phyloP scores from a whole-genome alignment of 1,140 invertebrate species.

The Drosophila ogumai region DNA sequence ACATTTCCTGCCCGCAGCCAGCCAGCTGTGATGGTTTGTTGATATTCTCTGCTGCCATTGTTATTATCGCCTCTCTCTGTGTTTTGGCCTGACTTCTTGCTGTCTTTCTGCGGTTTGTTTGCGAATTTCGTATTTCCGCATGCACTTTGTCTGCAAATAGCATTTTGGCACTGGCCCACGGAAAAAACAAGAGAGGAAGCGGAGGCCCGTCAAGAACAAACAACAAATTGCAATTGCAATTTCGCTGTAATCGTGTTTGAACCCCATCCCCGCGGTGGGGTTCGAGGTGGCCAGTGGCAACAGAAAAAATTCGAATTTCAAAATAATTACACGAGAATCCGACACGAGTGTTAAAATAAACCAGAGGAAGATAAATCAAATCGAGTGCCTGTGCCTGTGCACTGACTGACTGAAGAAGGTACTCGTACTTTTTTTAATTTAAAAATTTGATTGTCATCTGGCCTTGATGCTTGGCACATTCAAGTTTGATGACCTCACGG shows the following conservation, averaged over 20 bases:
- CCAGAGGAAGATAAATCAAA: conserved; percentile 54
- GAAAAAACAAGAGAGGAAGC: conserved; percentile 72
- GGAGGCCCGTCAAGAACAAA: conserved; percentile 64
- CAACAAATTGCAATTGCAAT: conserved; percentile 31
- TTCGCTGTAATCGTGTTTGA: conserved; percentile 53
- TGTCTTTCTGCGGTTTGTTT: conserved; percentile 23
- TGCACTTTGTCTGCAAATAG: conserved; percentile 73
- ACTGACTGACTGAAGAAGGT: conserved; percentile 17
- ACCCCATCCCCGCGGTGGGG: conserved; percentile 23
- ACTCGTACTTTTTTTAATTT: conserved; percentile 12
- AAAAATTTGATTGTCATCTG: conserved; percentile 42
- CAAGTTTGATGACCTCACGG: conserved; percentile 61
- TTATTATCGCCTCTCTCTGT: conserved; percentile 35
- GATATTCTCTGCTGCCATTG: conserved; percentile 31
- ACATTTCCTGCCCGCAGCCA: conserved; percentile 56
- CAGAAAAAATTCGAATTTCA: conserved; percentile 74
- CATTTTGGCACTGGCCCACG: conserved; percentile 72
- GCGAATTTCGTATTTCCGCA: conserved; percentile 67
- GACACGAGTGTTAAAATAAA: conserved; percentile 51
- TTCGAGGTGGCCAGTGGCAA: conserved; percentile 50
- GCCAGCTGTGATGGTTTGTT: conserved; percentile 60
- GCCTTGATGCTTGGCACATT: conserved; percentile 45
- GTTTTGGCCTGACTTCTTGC: conserved; percentile 21
- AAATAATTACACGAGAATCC: conserved; percentile 72
- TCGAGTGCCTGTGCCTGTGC: conserved; percentile 9